Base-by-base conservation (phyloP, 1,140 invertebrate species). In the Lepidurus apus region DNA sequence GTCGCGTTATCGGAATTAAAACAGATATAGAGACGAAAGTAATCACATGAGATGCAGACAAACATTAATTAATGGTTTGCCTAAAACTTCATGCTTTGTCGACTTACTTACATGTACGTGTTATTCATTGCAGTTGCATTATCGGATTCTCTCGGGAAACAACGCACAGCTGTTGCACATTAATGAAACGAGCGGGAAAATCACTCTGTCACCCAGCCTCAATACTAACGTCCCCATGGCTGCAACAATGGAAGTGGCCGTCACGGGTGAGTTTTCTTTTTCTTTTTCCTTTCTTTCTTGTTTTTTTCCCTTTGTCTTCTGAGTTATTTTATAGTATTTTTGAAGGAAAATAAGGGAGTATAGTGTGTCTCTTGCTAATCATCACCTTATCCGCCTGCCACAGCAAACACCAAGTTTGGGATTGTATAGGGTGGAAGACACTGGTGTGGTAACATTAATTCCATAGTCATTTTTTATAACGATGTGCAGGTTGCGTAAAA, bases 211-310 rank as follows among this genome's bases (percentile, higher is more conserved):
- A 26, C 94, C 95, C 0, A 93, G 95, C 81, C 87, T 99, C 1
- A 97, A 98, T 84, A 98, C 97, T 6, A 98, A 99, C 86, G 95
- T 99, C 8, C 94, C 96, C 0, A 93, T 97, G 83, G 88, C 95
- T 45, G 96, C 96, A 6, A 93, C 91, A 0, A 96, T 98, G 91
- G 94, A 97, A 86, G 91, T 98, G 11, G 94, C 94, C 42, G 97
- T 99, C 0, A 91, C 92, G 79, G 93, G 92, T 93, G 84, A 84
- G 87, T 84, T 79, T 11, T 13, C 13, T 21, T 65, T 65, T 21
- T 1, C 0, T 65, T n/a, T n/a, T 7, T 21, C 42, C 1, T 44
- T 26, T 26, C 26, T 26, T 26, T 26, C 26, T 26, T n/a, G 5
- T 44, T 21, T 24, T 26, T 44, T 44, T 21, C 11, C 24, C 45